Percentiles rank a stretch among this genome's conserved stretches.
Evolutionary conservation across 2,797 vertebrate genomes (phyloP).

Genomic region (Sebastolobus alascanus): DNA sequence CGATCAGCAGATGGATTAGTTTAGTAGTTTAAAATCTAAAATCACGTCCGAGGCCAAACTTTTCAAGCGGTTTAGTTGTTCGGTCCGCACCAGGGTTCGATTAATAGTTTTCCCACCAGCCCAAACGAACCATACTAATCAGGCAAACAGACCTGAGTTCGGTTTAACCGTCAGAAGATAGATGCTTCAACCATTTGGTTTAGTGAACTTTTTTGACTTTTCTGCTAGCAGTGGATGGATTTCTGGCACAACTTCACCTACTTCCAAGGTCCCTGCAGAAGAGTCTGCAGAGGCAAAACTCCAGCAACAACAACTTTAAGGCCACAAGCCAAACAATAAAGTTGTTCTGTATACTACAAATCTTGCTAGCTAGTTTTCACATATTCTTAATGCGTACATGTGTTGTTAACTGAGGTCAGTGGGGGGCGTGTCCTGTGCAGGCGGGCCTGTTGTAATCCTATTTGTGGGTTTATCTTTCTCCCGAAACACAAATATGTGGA

Average conservation of each 20-base stretch:
- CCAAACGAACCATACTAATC: neutral
- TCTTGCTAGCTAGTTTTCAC: neutral
- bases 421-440: no score
- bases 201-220: no score
- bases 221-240: no score
- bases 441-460: neutral
- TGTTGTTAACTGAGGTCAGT: neutral
- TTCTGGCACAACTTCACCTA: no score
- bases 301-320: neutral
- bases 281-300: no score
- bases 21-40: neutral
- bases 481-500: neutral
- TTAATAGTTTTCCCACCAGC: neutral
- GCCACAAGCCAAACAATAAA: neutral
- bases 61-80: neutral
- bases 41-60: neutral
- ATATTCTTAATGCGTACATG: neutral
- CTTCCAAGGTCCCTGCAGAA: no score
- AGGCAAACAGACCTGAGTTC: neutral
- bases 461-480: neutral
- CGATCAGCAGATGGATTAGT: neutral
- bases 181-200: no score
- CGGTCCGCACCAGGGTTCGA: fast-evolving
- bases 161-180: neutral
- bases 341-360: neutral